These are phyloP conservation scores for Caenorhabditis japonica DNA, from an alignment of 2,888 invertebrate genomes.

Conservation along the genomic window DNA sequence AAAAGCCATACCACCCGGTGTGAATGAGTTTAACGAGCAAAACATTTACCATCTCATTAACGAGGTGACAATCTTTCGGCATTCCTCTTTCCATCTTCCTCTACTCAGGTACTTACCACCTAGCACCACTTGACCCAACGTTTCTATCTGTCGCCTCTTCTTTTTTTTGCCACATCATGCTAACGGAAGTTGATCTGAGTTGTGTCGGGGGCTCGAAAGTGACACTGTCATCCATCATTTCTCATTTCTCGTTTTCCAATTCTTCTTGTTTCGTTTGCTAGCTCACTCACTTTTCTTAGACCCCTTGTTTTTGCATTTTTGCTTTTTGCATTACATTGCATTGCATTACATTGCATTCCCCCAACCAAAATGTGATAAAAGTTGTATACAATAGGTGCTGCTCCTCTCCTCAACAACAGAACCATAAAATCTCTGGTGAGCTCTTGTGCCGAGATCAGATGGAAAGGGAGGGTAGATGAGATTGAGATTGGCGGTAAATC, in stretches of 20 bases:
- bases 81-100: no score
- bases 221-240: constrained; percentile 51
- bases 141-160: background rate
- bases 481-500: no score
- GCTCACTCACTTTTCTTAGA: no score
- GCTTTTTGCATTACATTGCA: background rate
- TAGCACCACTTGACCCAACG: no score
- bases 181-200: background rate
- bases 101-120: no score
- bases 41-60: background rate
- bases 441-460: background rate
- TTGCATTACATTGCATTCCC: background rate
- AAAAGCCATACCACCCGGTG: no score
- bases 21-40: background rate
- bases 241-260: constrained; percentile 33
- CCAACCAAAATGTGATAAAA: background rate
- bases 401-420: no score
- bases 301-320: background rate
- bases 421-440: background rate
- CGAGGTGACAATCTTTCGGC: background rate
- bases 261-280: background rate
- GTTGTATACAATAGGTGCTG: no score
- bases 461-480: no score
- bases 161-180: background rate
- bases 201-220: no score